Base-by-base conservation (phyloP, 2,888 invertebrate genomes). In the Drosophila neotestacea region DNA sequence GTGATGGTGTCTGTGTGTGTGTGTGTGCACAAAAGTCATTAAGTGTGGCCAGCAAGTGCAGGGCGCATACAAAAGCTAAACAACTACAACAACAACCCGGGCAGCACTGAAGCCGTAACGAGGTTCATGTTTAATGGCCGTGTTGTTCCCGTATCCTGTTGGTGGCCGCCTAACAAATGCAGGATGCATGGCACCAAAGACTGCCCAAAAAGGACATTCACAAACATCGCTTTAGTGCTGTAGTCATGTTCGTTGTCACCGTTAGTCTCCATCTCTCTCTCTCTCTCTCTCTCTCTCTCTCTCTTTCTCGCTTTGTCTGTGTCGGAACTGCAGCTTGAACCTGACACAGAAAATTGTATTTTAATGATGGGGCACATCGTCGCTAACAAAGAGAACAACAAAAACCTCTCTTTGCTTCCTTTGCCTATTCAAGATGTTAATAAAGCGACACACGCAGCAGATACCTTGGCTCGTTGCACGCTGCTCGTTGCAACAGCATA, bases 331-430 rank as follows among this genome's bases (percentile, higher is more conserved):
- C 77, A 74, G 85, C 88, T 88, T 89, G 90, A 89, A 86, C 84
- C 88, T 89, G 85, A 89, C 85, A 89, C 88, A 86, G 78, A 86
- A 89, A 86, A 86, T 88, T 86, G 90, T 88, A 75, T 89, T 86
- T 86, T 86, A 86, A 86, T 86, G 85, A 86, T 79, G 88, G 89
- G 79, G 67, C 77, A 88, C 76, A 60, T 65, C 54, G 47, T 42
- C 42, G 59, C 58, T 13, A 38, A 44, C 64, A 58, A 42, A 56
- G 60, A 38, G 69, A 38, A 27, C 61, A 54, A 42, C 70, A 60
- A 54, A 6, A 32, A 11, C n/a, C 42, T 4, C 32, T 13, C 4
- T 22, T 22, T 22, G 22, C 38, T 0, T 9, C n/a, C 51, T n/a
- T 2, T 27, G 46, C 30, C 13, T 62, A 70, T 71, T 73, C 81